A percentile compares a stretch with the other conserved stretches of the same genome.
Evolutionary conservation across 2,888 invertebrate genomes (phyloP).

Genomic region (Eulithis testata): DNA sequence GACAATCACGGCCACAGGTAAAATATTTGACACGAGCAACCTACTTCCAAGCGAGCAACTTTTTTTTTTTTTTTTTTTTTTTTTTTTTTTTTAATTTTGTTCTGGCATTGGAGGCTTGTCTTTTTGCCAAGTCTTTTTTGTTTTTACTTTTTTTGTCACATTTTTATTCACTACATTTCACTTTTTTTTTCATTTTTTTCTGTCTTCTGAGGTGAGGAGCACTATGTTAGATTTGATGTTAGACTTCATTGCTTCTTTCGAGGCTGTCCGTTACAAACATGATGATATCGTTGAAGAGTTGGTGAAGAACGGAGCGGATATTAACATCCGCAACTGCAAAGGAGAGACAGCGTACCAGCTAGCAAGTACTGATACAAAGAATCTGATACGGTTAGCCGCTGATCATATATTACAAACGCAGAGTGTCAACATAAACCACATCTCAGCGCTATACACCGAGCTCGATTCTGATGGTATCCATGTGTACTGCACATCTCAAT

Average conservation of each 20-base stretch:
- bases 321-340: constrained; percentile 78
- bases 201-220: no score
- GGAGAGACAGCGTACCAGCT: constrained; percentile 82
- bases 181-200: no score
- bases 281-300: constrained; percentile 82
- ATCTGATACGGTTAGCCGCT: constrained; percentile 52
- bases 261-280: constrained; percentile 82
- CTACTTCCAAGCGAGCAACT: no score
- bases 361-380: constrained; percentile 58
- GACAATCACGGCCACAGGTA: background rate
- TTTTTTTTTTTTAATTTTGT: no score
- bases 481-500: constrained; percentile 62
- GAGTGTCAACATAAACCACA: constrained; percentile 59
- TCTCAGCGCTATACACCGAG: constrained; percentile 60
- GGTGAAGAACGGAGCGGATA: constrained; percentile 84
- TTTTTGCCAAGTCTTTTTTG: no score
- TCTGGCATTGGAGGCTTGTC: no score
- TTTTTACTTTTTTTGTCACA: no score
- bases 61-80: no score
- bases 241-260: no score
- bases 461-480: constrained; percentile 64
- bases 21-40: no score
- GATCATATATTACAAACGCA: constrained; percentile 69
- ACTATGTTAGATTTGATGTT: no score
- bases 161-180: no score